Evolutionary conservation across 2,113 vertebrate species (phyloP), one percentile per base, ranked within the genome.

Genomic region (Colaptes auratus): DNA sequence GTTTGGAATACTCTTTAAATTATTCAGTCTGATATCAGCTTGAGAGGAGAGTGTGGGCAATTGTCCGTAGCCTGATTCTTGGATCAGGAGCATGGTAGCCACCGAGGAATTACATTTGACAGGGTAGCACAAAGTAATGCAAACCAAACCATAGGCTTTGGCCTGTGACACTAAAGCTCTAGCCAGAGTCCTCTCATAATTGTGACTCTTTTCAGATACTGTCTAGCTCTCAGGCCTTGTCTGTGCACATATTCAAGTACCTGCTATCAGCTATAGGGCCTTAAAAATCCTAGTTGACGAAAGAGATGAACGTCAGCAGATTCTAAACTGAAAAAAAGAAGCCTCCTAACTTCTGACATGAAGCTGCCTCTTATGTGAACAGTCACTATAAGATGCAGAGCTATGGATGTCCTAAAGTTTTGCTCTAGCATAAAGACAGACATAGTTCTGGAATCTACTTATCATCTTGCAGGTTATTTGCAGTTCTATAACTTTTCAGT

Each of bases 171-270:
- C n/a, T 39, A 39, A 81, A 30, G n/a, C 6, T 78, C 59, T 23
- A 52, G 24, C 15, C n/a, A 65, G 30, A 35, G 6, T 30, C 4
- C 1, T 14, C 18, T 27, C 10, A 12, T 7, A 42, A 4, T 21
- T 85, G 44, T 0, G 2, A 1, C 8, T 4, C 13, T 59, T 13
- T 21, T 27, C 24, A 20, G 15, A 14, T 1, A 5, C 10, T 8
- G 2, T 5, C 27, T 27, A 44, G 59, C 36, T 36, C 46, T 82
- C 6, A 31, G 53, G n/a, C 46, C n/a, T 19, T 69, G n/a, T 7
- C 61, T 42, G 10, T 7, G 15, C 20, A 1, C 1, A 1, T 9
- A 1, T 31, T 61, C 55, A 2, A 20, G 28, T 0, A 20, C 16
- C 9, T 55, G 33, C 59, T 53, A 18, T 10, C 17, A 53, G 17